Evolutionary conservation across 2,797 vertebrate species (phyloP).

Genomic region (Fratercula arctica): DNA sequence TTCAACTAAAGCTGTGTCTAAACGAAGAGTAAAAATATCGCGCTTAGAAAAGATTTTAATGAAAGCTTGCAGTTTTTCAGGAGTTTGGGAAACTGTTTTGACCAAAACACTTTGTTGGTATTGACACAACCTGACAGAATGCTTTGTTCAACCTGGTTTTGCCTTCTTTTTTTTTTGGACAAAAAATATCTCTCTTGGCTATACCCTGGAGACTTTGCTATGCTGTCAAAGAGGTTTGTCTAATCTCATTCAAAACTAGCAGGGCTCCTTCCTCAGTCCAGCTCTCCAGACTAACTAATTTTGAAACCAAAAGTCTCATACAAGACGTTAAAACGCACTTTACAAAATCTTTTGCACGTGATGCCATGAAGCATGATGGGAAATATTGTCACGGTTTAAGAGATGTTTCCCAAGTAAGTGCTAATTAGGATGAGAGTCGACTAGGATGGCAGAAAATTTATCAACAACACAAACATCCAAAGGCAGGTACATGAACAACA

Average conservation of each 20-base stretch:
- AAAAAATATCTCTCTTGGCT: not conserved
- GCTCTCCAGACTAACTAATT: not conserved
- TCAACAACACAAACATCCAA: slow-evolving; percentile 68
- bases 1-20: not conserved
- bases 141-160: not conserved
- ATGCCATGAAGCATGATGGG: slow-evolving; percentile 77
- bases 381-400: slow-evolving; percentile 75
- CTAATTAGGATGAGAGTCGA: slow-evolving; percentile 40
- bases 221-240: not conserved
- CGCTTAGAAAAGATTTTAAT: not conserved
- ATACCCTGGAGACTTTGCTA: not conserved
- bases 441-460: slow-evolving; percentile 47
- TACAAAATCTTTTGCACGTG: slow-evolving; percentile 45
- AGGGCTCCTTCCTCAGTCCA: not conserved
- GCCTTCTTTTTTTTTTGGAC: not conserved
- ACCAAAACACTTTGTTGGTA: not conserved
- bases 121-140: not conserved
- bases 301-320: not conserved
- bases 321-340: not conserved
- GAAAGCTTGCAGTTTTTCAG: not conserved
- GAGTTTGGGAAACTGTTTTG: not conserved
- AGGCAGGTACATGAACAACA: slow-evolving; percentile 62
- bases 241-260: not conserved
- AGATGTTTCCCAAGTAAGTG: slow-evolving; percentile 42
- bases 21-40: not conserved